Evolutionary conservation across 2,888 invertebrate species (phyloP).

Genomic region (Augochlorella aurata): DNA sequence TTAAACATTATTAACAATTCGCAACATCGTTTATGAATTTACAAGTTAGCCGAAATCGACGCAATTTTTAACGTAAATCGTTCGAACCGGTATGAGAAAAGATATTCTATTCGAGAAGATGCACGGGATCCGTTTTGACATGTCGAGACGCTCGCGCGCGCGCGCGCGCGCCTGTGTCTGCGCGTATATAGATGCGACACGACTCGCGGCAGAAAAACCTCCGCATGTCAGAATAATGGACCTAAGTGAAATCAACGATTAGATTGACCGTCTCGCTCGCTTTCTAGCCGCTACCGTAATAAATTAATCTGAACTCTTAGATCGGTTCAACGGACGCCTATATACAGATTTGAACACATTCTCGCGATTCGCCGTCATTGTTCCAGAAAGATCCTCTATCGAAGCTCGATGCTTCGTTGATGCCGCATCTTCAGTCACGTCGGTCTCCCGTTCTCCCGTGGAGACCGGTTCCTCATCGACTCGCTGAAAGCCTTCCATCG

Average conservation of each 20-base stretch:
- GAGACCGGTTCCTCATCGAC: neutral
- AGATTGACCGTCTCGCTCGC: conserved; percentile 53
- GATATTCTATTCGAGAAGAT: too few relatives aligned
- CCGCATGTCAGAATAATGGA: neutral
- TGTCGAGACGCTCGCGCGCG: neutral
- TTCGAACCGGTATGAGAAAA: too few relatives aligned
- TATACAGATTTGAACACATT: conserved; percentile 77
- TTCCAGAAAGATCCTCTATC: neutral
- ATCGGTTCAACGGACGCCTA: conserved; percentile 63
- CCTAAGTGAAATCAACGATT: conserved; percentile 12
- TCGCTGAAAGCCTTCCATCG: neutral
- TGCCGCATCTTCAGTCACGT: neutral
- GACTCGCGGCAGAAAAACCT: conserved; percentile 1
- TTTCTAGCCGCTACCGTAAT: conserved; percentile 69
- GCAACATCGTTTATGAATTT: too few relatives aligned
- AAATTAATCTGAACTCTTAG: conserved; percentile 71
- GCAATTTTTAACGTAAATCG: too few relatives aligned
- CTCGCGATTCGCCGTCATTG: conserved; percentile 34
- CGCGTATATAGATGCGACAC: conserved; percentile 17
- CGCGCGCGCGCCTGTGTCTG: neutral
- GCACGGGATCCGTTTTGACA: too few relatives aligned
- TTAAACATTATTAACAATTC: too few relatives aligned
- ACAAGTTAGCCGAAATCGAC: too few relatives aligned
- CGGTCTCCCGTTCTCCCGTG: too few relatives aligned
- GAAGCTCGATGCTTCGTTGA: neutral